Evolutionary conservation across 2,113 vertebrate genomes (phyloP).

Genomic region (human): GRCh38 chr2:19342001-19342500

Average conservation of each 20-base stretch:
- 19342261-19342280: not conserved
- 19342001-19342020: slow-evolving; percentile 5
- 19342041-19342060: not conserved
- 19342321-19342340: not conserved
- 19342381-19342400: not conserved
- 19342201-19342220: not conserved
- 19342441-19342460: not conserved
- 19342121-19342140: not conserved
- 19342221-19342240: not conserved
- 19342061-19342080: not conserved
- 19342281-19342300: not conserved
- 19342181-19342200: not conserved
- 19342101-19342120: not conserved
- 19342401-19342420: not conserved
- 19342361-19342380: not conserved
- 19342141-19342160: not conserved
- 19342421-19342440: not conserved
- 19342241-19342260: not conserved
- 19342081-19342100: slow-evolving; percentile 17
- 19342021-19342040: slow-evolving; percentile 12
- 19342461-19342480: not conserved
- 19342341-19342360: not conserved
- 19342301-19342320: not conserved
- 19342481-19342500: not conserved
- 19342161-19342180: not conserved